Base-by-base conservation (phyloP, 2,888 invertebrate genomes). In the Chironomus riparius region DNA sequence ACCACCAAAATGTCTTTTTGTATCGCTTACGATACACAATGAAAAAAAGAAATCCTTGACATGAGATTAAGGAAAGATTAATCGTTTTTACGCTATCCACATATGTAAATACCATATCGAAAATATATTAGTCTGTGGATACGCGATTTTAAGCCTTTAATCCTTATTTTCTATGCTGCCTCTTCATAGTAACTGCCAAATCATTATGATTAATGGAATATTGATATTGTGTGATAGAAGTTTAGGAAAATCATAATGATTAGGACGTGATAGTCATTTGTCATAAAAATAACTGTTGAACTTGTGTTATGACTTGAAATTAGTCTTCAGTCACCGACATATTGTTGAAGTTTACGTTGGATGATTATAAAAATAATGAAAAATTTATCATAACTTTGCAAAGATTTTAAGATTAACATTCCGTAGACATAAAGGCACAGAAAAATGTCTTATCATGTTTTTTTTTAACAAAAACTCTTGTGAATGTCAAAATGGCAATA, bases 11-110 rank as follows among this genome's bases (percentile, higher is more conserved):
- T 38, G 38, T 38, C 38, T 38, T 38, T 28, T n/a, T 5, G 28
- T 28, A 28, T 28, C 28, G 28, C 28, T 28, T 10, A 7, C 4
- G 38, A 1, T 10, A 38, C 38, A 38, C 38, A 38, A 38, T 38
- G 38, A 38, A 7, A 10, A 10, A 38, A 38, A 2, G 10, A 38
- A 10, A 38, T 50, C 50, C n/a, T 15, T 68, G 38, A n/a, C 68
- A 68, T 22, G n/a, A 70, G 50, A 70, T 70, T 50, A 70, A 2
- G 50, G 13, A 7, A 50, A 47, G 50, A 70, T 70, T 70, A 70
- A 50, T 70, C 22, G 70, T 50, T 22, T 50, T 50, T 50, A 50
- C 50, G 50, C 50, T 3, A n/a, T 50, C 13, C 50, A 50, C 12
- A 50, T n/a, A 50, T 15, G 15, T 38, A 10, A 38, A 28, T 1